Evolutionary conservation across 92 coral and sea anemone genomes (phyloP), one percentile per base, ranked within the genome.

Genomic region (Siderastrea siderea): DNA sequence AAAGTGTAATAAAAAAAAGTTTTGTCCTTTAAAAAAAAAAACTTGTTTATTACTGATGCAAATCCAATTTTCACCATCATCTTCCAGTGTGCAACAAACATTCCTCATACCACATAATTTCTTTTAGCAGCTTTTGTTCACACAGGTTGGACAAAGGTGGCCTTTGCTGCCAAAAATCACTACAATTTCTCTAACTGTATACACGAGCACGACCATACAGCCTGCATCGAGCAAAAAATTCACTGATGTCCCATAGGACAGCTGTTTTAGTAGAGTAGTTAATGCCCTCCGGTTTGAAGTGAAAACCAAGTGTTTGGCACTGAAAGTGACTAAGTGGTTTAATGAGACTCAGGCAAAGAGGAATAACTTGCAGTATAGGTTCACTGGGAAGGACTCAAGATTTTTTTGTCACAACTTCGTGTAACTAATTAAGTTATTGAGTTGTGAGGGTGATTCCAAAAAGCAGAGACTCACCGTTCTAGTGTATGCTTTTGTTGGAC

Each of bases 321-420:
- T n/a, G 46, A 87, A 78, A 71, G 90, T 87, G 48, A 78, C 71
- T 45, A 68, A 87, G 75, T 87, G 79, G 85, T 87, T 87, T 80
- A 91, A 89, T 74, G 91, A 92, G 57, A 85, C 93, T 19, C 80
- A 92, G 51, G 88, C 87, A n/a, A 85, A 79, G 77, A 72, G 81
- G 16, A 80, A 71, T 45, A 92, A 92, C 58, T 74, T 92, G 78
- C 90, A 85, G 50, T 92, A 80, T 74, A 86, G 93, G 19, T 92
- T 92, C 75, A 85, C 95, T 47, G 92, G 88, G 60, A 84, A 92
- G 65, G 90, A 92, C 15, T 88, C 90, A 50, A 75, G 90, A 92
- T 57, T 92, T 0, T 0, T 26, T 26, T 0, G 38, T 26, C 38
- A 26, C 38, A 26, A 26, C 38, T 26, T 83, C 81, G 80, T 79